These are phyloP conservation scores for Poeciliopsis presidionis DNA, from an alignment of 2,797 vertebrate species.

Conservation along the genomic window DNA sequence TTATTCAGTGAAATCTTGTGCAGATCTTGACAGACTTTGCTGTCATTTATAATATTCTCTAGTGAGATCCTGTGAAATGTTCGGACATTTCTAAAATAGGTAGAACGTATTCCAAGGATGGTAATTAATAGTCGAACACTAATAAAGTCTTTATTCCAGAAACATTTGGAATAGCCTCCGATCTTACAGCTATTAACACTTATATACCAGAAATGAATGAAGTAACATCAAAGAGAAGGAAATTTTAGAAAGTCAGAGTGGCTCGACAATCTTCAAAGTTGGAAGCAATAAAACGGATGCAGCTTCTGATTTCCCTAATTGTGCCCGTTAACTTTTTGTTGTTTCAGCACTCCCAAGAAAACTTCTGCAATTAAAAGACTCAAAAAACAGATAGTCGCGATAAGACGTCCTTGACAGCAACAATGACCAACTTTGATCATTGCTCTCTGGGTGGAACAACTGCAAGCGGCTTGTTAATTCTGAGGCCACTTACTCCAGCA, in stretches of 20 bases:
- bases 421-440: constrained; percentile 80
- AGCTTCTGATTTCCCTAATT: constrained; percentile 47
- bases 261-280: constrained; percentile 46
- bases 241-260: constrained; percentile 18
- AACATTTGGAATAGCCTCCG: not conserved
- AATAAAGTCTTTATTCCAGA: not conserved
- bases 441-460: constrained; percentile 63
- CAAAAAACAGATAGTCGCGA: constrained; percentile 70
- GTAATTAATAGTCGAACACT: not conserved
- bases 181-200: not conserved
- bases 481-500: constrained; percentile 42
- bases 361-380: constrained; percentile 76
- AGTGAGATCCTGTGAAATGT: not conserved
- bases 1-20: not conserved
- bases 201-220: not conserved
- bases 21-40: not conserved
- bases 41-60: not conserved
- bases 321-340: constrained; percentile 62
- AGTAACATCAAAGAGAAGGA: not conserved
- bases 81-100: not conserved
- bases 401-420: constrained; percentile 79
- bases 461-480: constrained; percentile 77
- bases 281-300: constrained; percentile 46
- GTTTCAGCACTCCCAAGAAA: constrained; percentile 70
- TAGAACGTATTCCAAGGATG: not conserved